phyloP scores from a whole-genome alignment of 2,797 vertebrate genomes.

The Babyrousa celebensis region DNA sequence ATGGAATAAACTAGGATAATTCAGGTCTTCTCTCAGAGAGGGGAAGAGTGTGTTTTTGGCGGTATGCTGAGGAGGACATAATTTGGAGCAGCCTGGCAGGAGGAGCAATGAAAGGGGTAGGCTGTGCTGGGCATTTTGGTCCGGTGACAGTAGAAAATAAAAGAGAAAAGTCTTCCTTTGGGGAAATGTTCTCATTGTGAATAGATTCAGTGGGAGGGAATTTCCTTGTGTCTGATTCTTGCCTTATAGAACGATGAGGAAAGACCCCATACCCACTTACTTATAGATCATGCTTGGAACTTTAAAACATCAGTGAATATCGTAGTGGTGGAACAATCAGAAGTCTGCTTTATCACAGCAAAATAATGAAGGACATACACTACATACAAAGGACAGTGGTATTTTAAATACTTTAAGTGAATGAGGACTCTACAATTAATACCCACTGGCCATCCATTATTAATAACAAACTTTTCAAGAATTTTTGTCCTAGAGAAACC shows the following conservation, averaged over 20 bases:
- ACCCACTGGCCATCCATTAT: neutral
- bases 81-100: neutral
- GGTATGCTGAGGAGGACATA: neutral
- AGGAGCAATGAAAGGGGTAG: neutral
- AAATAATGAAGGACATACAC: neutral
- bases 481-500: constrained; percentile 4
- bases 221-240: neutral
- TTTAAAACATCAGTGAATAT: constrained; percentile 39
- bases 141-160: neutral
- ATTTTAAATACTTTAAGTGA: constrained; percentile 1
- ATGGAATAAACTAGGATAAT: neutral
- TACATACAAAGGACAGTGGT: neutral
- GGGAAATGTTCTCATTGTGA: neutral
- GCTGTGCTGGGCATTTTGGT: neutral
- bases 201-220: neutral
- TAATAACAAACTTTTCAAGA: neutral
- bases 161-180: neutral
- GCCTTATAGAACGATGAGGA: neutral
- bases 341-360: neutral
- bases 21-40: neutral
- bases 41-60: neutral
- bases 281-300: neutral
- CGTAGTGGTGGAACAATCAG: neutral
- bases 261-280: neutral
- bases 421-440: neutral